Percentiles rank a stretch among this genome's conserved stretches.
Conservation (phyloP, 2,888 invertebrate genomes). For the Orthosia cruda region DNA sequence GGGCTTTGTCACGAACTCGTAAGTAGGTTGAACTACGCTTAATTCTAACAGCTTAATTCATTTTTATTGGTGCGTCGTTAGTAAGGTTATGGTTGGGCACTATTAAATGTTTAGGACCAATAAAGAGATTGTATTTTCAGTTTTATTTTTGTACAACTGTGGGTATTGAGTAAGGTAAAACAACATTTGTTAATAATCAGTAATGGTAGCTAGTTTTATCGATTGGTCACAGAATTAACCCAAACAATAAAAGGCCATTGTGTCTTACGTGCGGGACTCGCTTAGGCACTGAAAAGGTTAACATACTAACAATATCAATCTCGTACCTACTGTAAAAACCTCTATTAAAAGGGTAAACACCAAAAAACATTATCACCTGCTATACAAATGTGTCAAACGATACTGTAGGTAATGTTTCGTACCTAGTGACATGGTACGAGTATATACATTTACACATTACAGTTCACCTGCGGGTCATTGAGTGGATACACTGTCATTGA, state of each 20-base stretch:
- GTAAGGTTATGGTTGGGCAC: background rate
- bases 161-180: no score
- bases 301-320: no score
- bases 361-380: background rate
- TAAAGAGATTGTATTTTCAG: background rate
- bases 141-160: background rate
- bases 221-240: no score
- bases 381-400: background rate
- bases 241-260: no score
- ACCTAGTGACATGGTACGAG: background rate
- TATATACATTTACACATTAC: background rate
- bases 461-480: background rate
- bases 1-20: slow-evolving; percentile 36
- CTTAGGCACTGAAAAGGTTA: no score
- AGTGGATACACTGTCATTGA: background rate
- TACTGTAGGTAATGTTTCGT: background rate
- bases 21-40: slow-evolving; percentile 28
- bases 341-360: background rate
- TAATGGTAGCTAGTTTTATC: no score
- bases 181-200: no score
- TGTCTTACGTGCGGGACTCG: no score
- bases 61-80: slow-evolving; percentile 5
- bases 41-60: slow-evolving; percentile 18
- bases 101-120: background rate
- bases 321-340: no score